Conservation (phyloP, 2,113 vertebrate species). For the Podarcis raffonei region DNA sequence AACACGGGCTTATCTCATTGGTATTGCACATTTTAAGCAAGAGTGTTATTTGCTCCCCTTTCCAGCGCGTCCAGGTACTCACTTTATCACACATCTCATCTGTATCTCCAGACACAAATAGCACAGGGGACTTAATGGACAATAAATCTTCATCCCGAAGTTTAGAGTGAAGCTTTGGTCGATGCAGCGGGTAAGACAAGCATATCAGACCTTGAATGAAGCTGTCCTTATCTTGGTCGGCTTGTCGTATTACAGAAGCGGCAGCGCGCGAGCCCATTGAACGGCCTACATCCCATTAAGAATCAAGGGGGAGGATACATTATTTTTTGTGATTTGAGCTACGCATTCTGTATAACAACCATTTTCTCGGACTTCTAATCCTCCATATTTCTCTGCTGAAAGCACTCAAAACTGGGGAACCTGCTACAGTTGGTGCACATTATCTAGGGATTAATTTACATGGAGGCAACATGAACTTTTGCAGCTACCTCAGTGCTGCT, state of each 20-base stretch:
- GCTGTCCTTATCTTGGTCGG: constrained; percentile 69
- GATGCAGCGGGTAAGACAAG: constrained; percentile 91
- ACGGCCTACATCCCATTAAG: constrained; percentile 77
- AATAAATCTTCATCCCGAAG: constrained; percentile 87
- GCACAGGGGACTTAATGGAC: constrained; percentile 78
- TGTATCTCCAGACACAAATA: constrained; percentile 90
- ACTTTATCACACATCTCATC: constrained; percentile 94
- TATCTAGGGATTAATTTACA: background rate
- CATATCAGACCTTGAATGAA: constrained; percentile 86
- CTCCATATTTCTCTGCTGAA: background rate
- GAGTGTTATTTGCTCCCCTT: background rate
- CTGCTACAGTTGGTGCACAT: background rate
- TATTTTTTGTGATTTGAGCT: background rate
- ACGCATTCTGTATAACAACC: background rate
- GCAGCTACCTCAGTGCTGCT: background rate
- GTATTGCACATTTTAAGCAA: background rate
- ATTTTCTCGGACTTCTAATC: background rate
- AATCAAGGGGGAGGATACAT: constrained; percentile 1
- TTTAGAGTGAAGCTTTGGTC: constrained; percentile 80
- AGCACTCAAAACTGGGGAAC: background rate
- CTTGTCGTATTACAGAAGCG: constrained; percentile 75
- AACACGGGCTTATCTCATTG: background rate
- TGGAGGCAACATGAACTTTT: background rate
- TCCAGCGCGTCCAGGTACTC: constrained; percentile 45
- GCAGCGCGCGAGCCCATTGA: constrained; percentile 93